phyloP scores from a whole-genome alignment of 2,797 vertebrate genomes.

The Ctenopoma kingsleyae region DNA sequence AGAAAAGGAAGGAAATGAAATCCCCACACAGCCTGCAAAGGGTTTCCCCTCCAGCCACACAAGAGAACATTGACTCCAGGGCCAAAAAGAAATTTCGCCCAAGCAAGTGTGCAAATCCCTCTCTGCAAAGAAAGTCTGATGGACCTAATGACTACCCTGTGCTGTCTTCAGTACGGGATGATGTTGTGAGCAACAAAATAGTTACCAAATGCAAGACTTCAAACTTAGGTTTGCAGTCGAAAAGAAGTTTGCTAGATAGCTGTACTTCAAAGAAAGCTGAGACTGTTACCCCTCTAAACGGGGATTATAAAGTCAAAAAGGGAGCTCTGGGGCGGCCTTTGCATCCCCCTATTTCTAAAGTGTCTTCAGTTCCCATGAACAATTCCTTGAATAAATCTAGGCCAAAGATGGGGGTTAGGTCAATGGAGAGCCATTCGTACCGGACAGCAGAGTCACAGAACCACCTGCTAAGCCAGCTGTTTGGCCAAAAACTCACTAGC shows the following conservation, averaged over 20 bases:
- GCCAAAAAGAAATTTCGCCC: constrained; percentile 88
- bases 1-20: constrained; percentile 89
- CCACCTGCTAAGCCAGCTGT: constrained; percentile 96
- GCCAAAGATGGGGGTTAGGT: constrained; percentile 83
- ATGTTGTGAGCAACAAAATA: constrained; percentile 87
- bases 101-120: constrained; percentile 74
- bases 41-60: constrained; percentile 81
- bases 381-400: constrained; percentile 86
- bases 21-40: constrained; percentile 78
- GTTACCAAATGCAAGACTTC: constrained; percentile 82
- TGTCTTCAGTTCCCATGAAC: constrained; percentile 82
- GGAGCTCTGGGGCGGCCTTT: constrained; percentile 84
- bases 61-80: constrained; percentile 89
- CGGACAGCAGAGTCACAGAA: constrained; percentile 97
- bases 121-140: constrained; percentile 80
- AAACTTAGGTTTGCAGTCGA: constrained; percentile 79
- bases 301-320: constrained; percentile 88
- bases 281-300: constrained; percentile 79
- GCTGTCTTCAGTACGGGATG: constrained; percentile 87
- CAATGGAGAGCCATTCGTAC: constrained; percentile 85
- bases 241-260: constrained; percentile 83
- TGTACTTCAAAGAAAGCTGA: constrained; percentile 87
- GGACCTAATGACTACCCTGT: constrained; percentile 82
- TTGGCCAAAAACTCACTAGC: constrained; percentile 97
- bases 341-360: constrained; percentile 87